Conservation (phyloP, 2,888 invertebrate species). For the Gari tellinella region DNA sequence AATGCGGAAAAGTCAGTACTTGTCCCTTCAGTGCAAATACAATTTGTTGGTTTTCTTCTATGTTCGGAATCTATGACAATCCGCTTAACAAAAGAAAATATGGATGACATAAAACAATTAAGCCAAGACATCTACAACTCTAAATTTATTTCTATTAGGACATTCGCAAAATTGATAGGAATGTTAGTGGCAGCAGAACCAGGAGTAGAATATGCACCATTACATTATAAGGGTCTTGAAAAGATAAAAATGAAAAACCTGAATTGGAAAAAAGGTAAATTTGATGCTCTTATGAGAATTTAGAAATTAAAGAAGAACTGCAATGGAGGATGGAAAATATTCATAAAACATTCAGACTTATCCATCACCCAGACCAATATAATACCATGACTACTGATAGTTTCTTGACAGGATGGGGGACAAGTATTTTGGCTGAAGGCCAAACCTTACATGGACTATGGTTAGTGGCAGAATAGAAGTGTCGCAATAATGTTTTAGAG, state of each 20-base stretch:
- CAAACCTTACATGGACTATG: conserved; percentile 18
- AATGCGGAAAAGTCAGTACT: conserved; percentile 56
- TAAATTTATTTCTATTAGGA: conserved; percentile 28
- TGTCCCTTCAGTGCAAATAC: conserved; percentile 35
- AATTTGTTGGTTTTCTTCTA: conserved; percentile 51
- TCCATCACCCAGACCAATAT: not conserved
- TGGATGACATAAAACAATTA: conserved; percentile 2
- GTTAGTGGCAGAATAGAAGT: conserved; percentile 21
- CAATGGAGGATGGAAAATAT: conserved; percentile 17
- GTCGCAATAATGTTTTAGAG: conserved; percentile 40
- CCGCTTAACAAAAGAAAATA: conserved; percentile 27
- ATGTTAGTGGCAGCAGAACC: conserved; percentile 48
- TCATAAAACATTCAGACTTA: not conserved
- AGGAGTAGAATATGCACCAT: conserved; percentile 48
- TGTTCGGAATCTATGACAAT: conserved; percentile 47
- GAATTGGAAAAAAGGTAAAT: conserved; percentile 17
- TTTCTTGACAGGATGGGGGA: conserved; percentile 12
- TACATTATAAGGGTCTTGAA: conserved; percentile 51
- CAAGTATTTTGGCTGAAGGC: not conserved
- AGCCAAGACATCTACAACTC: conserved; percentile 19
- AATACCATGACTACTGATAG: conserved; percentile 17
- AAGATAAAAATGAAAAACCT: conserved; percentile 41
- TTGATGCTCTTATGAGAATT: conserved; percentile 11
- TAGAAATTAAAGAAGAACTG: not conserved
- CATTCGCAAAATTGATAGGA: conserved; percentile 42